These are phyloP conservation scores for Leucoraja erinaceus DNA, from an alignment of 2,113 vertebrate species.

Conservation along the genomic window DNA sequence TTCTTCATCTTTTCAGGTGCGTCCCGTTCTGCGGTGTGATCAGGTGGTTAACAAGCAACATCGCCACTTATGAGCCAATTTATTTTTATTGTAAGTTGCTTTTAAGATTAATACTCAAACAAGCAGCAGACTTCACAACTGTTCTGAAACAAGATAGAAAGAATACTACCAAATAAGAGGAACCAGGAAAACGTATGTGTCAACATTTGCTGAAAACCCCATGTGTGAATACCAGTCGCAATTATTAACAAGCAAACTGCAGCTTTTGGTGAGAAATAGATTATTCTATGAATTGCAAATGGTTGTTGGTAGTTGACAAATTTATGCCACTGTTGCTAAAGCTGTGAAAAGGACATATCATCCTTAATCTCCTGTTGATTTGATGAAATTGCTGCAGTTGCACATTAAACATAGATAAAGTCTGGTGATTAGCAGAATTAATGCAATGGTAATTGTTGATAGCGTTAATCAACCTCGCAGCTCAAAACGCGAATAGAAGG, in stretches of 20 bases:
- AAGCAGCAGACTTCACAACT: neutral
- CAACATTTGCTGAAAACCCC: neutral
- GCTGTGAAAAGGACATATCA: neutral
- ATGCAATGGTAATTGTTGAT: neutral
- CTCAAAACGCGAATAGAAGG: neutral
- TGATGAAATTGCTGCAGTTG: neutral
- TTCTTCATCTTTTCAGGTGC: conserved; percentile 88
- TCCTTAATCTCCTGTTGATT: neutral
- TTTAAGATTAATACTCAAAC: neutral
- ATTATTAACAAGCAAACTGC: neutral
- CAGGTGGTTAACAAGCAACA: neutral
- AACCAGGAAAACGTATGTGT: neutral
- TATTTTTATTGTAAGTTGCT: neutral
- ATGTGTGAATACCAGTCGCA: neutral
- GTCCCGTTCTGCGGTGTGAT: neutral
- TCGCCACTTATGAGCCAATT: neutral
- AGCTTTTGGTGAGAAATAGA: neutral
- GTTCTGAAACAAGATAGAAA: neutral
- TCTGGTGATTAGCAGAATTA: neutral
- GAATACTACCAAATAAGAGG: neutral
- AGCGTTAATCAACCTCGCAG: neutral
- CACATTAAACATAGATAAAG: neutral
- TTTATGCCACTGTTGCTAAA: neutral
- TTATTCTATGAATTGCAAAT: neutral
- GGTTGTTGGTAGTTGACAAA: neutral